Evolutionary conservation across 2,113 vertebrate species (phyloP).

Genomic region (Scytalopus superciliaris): DNA sequence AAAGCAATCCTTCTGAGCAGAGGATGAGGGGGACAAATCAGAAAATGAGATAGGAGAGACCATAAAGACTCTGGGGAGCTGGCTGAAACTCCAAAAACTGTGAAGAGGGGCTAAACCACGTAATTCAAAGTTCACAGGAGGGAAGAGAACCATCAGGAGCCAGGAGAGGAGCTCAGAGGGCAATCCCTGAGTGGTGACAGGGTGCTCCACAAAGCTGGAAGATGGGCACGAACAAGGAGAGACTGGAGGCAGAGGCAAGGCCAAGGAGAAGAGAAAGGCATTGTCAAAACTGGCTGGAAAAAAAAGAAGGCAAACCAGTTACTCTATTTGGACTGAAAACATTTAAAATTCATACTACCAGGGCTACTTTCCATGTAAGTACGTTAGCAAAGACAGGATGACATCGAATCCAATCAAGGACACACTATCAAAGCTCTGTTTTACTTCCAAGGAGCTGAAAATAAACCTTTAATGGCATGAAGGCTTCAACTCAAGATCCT

Average conservation of each 20-base stretch:
- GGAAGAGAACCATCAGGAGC: neutral
- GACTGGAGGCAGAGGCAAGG: neutral
- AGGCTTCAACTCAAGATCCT: neutral
- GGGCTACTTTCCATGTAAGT: neutral
- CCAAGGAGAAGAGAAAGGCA: neutral
- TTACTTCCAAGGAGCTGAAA: conserved; percentile 18
- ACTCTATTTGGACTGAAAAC: neutral
- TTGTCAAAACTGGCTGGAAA: neutral
- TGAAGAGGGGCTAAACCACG: neutral
- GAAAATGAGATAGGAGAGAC: neutral
- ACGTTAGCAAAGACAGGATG: neutral
- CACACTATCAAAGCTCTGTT: neutral
- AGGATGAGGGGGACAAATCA: neutral
- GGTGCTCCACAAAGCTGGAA: neutral
- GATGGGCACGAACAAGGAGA: neutral
- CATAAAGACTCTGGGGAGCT: neutral
- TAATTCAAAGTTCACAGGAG: fast-evolving
- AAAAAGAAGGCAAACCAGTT: neutral
- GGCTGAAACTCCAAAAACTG: neutral
- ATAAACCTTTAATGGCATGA: conserved; percentile 19
- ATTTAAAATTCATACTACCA: neutral
- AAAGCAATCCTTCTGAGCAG: neutral
- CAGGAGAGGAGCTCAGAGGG: neutral
- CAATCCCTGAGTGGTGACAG: fast-evolving
- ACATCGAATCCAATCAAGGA: conserved; percentile 23